These are phyloP conservation scores for Cyphomyrmex costatus DNA, from an alignment of 1,140 invertebrate genomes.

Conservation along the genomic window DNA sequence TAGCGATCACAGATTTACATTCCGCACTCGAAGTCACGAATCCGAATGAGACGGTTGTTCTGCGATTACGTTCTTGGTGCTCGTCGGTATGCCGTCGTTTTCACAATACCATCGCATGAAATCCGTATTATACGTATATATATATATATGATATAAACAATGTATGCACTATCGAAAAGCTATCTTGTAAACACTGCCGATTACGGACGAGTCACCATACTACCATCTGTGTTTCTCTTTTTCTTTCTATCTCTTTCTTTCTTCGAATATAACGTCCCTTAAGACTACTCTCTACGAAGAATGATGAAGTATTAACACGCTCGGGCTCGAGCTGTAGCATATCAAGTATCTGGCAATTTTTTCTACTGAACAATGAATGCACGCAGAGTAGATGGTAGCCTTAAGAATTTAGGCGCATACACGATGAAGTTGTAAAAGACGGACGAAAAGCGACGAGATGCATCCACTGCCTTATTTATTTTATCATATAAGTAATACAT, in stretches of 20 bases:
- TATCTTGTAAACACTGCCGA: slow-evolving; percentile 71
- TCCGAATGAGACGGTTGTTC: slow-evolving; percentile 55
- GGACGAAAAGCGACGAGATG: slow-evolving; percentile 73
- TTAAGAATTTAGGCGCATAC: slow-evolving; percentile 62
- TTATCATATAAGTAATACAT: slow-evolving; percentile 81
- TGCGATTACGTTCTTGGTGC: slow-evolving; percentile 65
- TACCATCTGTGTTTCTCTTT: slow-evolving; percentile 51
- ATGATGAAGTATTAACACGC: slow-evolving; percentile 33
- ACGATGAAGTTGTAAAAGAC: slow-evolving; percentile 64
- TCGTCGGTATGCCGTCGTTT: slow-evolving; percentile 60
- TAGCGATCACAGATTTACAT: slow-evolving; percentile 67
- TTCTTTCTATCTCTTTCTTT: not conserved
- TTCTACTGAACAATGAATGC: slow-evolving; percentile 27
- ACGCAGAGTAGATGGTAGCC: slow-evolving; percentile 54
- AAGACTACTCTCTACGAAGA: slow-evolving; percentile 63
- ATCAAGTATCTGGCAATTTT: slow-evolving; percentile 37
- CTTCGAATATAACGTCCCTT: slow-evolving; percentile 30
- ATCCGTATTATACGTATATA: slow-evolving; percentile 3
- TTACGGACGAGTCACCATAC: slow-evolving; percentile 63
- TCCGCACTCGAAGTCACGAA: slow-evolving; percentile 62
- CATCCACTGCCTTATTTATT: slow-evolving; percentile 86
- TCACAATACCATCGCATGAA: slow-evolving; percentile 57
- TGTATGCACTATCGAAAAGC: slow-evolving; percentile 50
- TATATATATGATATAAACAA: slow-evolving; percentile 15
- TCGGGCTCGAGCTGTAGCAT: slow-evolving; percentile 19